Percentiles rank a stretch among this genome's conserved stretches.
Conservation (phyloP, 2,797 vertebrate species). For the Anguilla marmorata region DNA sequence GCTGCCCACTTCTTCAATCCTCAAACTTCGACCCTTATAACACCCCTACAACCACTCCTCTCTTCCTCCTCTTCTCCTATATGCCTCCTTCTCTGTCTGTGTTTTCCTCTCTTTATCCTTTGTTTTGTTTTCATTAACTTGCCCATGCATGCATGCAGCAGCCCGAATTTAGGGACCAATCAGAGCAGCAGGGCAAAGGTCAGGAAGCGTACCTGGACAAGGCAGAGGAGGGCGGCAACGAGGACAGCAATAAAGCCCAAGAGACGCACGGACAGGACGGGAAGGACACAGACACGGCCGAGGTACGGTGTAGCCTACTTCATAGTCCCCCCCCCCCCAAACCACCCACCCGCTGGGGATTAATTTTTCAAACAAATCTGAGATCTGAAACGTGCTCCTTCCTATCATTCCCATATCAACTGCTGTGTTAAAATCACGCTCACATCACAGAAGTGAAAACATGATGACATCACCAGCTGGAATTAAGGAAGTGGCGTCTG, state of each 20-base stretch:
- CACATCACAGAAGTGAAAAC: slow-evolving; percentile 46
- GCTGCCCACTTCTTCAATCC: slow-evolving; percentile 43
- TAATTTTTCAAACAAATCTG: neutral
- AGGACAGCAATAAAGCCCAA: slow-evolving; percentile 69
- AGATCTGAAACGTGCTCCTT: slow-evolving; percentile 21
- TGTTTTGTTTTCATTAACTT: slow-evolving; percentile 76
- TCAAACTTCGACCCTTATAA: slow-evolving; percentile 51
- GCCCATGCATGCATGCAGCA: slow-evolving; percentile 89
- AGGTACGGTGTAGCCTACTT: slow-evolving; percentile 65
- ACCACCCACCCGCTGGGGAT: neutral
- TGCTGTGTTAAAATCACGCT: slow-evolving; percentile 20
- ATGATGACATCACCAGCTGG: slow-evolving; percentile 52
- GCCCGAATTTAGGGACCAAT: slow-evolving; percentile 89
- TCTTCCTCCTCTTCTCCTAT: slow-evolving; percentile 66
- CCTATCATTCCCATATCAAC: neutral
- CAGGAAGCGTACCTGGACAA: slow-evolving; percentile 65
- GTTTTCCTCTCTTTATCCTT: slow-evolving; percentile 54
- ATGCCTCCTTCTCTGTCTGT: slow-evolving; percentile 44
- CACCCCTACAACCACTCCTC: slow-evolving; percentile 68
- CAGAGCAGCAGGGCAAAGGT: slow-evolving; percentile 68
- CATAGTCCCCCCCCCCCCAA: neutral
- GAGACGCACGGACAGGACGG: slow-evolving; percentile 72
- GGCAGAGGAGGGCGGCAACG: slow-evolving; percentile 68
- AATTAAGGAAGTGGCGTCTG: slow-evolving; percentile 46
- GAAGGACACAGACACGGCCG: slow-evolving; percentile 73